Evolutionary conservation across 64 coral and sea anemone genomes (phyloP), one percentile per base, ranked within the genome.

Genomic region (Montipora capricornis): DNA sequence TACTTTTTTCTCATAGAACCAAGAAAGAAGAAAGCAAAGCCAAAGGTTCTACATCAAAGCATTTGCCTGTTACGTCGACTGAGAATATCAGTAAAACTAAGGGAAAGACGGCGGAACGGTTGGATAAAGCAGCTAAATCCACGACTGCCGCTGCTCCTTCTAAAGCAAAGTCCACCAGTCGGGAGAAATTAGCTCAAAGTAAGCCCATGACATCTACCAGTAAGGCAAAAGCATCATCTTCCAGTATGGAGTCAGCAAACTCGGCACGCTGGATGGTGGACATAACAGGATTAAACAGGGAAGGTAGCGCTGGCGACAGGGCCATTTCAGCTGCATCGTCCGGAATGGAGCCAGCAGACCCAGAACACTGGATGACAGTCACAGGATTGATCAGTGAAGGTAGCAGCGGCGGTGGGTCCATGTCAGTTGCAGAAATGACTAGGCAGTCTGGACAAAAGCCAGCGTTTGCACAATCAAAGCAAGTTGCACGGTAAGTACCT

Each of bases 191-290:
- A 71, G 68, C 20, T 83, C 62, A 83, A 83, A 5, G 44, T 15
- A 85, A 85, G 44, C 44, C 29, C 47, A 71, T 14, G 17, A 85
- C 67, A 85, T 70, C 61, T 44, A 13, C 82, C 82, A 85, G 82
- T 85, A 71, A 24, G 82, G 22, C 3, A 71, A 11, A 71, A 20
- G 68, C 68, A 15, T 14, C 2, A 37, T 13, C 62, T 67, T 9
- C 8, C 16, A 67, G 62, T 4, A 12, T 14, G 10, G 52, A 55
- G 4, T 3, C 62, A 4, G 12, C 37, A 6, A 29, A 24, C 47
- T 57, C 81, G 3, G 2, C 37, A 37, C 37, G 37, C 37, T 37
- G 37, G 37, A 37, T 37, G 29, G 1, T 37, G 29, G 29, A 37
- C 1, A 37, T 17, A 13, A 2, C 47, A 49, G 47, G 16, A 6